Evolutionary conservation across 2,113 vertebrate genomes (phyloP).

Genomic region (Tachycineta bicolor): DNA sequence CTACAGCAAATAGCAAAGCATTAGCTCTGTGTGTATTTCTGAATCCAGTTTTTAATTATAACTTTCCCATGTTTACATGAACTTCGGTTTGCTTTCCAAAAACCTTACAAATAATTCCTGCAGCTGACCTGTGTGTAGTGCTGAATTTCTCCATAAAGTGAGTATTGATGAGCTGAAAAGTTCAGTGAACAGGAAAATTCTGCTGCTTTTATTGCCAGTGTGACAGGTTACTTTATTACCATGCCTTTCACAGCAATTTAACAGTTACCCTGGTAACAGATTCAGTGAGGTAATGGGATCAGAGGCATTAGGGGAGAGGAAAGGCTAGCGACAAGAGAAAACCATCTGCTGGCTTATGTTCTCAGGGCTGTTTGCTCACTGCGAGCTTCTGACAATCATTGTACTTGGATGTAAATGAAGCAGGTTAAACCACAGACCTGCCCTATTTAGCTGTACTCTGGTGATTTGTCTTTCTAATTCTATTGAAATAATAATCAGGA

Average conservation of each 20-base stretch:
- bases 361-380: conserved; percentile 68
- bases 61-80: conserved; percentile 75
- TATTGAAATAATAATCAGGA: conserved; percentile 83
- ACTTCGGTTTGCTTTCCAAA: conserved; percentile 76
- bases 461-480: conserved; percentile 84
- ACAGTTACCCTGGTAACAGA: conserved; percentile 87
- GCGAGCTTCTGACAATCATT: conserved; percentile 67
- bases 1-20: not conserved
- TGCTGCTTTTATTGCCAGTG: conserved; percentile 83
- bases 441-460: conserved; percentile 76
- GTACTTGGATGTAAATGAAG: conserved; percentile 75
- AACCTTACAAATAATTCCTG: conserved; percentile 69
- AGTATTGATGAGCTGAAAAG: conserved; percentile 85
- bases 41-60: conserved; percentile 63
- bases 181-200: conserved; percentile 89
- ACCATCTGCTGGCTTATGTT: conserved; percentile 84
- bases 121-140: conserved; percentile 70
- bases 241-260: conserved; percentile 88
- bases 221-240: conserved; percentile 89
- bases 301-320: conserved; percentile 75
- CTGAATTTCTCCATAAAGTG: conserved; percentile 82
- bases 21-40: conserved; percentile 6
- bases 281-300: conserved; percentile 88
- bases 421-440: conserved; percentile 80
- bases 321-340: conserved; percentile 74